Evolutionary conservation across 2,797 vertebrate species (phyloP).

Genomic region (Chelonia mydas): DNA sequence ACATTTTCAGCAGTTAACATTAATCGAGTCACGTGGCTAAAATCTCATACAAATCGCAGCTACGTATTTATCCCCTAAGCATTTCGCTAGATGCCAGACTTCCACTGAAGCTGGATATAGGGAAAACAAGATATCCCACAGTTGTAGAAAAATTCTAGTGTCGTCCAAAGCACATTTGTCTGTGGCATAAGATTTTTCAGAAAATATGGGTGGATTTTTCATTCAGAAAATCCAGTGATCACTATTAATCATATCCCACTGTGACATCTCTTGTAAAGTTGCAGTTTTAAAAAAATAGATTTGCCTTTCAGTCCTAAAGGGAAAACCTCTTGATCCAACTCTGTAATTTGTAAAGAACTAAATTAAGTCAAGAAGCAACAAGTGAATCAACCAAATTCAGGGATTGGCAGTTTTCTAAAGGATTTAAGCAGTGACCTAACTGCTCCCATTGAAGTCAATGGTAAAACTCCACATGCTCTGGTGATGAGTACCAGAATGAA

Average conservation of each 20-base stretch:
- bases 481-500: not conserved
- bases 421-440: not conserved
- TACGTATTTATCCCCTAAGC: not conserved
- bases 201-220: slow-evolving; percentile 6
- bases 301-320: not conserved
- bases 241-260: not conserved
- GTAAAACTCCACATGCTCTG: slow-evolving; percentile 15
- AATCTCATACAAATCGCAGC: not conserved
- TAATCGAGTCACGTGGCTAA: not conserved
- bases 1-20: not conserved
- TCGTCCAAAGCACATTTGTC: slow-evolving; percentile 3
- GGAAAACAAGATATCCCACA: not conserved
- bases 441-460: slow-evolving; percentile 25
- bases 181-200: not conserved
- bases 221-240: slow-evolving; percentile 37
- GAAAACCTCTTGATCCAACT: not conserved
- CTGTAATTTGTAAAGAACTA: not conserved
- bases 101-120: not conserved
- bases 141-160: not conserved
- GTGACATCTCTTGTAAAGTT: not conserved
- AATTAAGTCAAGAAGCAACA: fast-evolving
- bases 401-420: not conserved
- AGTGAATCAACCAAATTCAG: slow-evolving; percentile 1
- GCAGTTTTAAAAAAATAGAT: not conserved
- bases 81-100: not conserved